These are phyloP conservation scores for Hyperoplus lanceolatus DNA, from an alignment of 2,797 vertebrate species.

Conservation along the genomic window DNA sequence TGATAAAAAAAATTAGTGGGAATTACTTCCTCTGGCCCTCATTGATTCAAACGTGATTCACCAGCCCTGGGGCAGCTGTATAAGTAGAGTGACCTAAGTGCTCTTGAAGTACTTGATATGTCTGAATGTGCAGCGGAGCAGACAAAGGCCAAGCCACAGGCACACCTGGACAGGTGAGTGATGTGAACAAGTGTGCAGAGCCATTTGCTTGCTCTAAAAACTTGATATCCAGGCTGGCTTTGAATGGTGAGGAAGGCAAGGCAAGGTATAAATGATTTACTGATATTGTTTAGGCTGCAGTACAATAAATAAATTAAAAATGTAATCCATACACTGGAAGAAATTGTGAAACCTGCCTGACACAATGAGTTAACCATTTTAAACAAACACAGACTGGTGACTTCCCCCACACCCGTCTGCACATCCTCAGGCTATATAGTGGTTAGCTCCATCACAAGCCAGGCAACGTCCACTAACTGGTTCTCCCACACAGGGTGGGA, in stretches of 20 bases:
- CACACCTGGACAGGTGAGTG: slow-evolving; percentile 67
- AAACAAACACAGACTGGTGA: slow-evolving; percentile 52
- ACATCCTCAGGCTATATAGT: slow-evolving; percentile 38
- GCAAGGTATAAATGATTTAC: background rate
- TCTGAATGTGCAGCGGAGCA: slow-evolving; percentile 36
- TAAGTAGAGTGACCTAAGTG: slow-evolving; percentile 44
- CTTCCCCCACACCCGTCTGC: background rate
- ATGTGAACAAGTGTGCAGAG: slow-evolving; percentile 22
- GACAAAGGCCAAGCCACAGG: slow-evolving; percentile 46
- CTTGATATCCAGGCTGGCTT: slow-evolving; percentile 4
- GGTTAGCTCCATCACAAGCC: slow-evolving; percentile 41
- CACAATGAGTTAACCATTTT: slow-evolving; percentile 50
- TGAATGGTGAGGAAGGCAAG: background rate
- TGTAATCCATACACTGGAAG: background rate
- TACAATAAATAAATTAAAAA: background rate
- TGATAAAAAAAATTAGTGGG: background rate
- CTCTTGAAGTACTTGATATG: slow-evolving; percentile 57
- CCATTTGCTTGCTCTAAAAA: slow-evolving; percentile 23
- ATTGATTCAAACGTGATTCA: slow-evolving; percentile 38
- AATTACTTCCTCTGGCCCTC: slow-evolving; percentile 25
- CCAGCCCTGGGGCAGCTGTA: slow-evolving; percentile 34
- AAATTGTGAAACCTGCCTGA: background rate
- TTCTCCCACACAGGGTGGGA: slow-evolving; percentile 52
- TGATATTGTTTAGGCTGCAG: background rate
- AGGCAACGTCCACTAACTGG: slow-evolving; percentile 50